Evolutionary conservation across 2,113 vertebrate genomes (phyloP), one percentile per base, ranked within the genome.

Genomic region (Lasiurus borealis): DNA sequence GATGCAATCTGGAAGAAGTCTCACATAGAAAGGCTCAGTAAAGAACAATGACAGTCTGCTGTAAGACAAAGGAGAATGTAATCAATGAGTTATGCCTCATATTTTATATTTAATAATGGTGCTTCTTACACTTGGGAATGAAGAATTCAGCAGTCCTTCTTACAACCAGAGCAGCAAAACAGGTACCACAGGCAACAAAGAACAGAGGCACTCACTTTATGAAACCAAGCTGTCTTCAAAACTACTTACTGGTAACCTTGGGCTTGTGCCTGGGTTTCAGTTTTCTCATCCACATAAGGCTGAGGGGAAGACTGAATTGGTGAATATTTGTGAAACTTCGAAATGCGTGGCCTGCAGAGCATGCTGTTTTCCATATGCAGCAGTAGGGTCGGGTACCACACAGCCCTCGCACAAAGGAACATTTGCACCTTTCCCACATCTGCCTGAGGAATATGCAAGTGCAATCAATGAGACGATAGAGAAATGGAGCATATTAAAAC

Each of bases 31-130:
- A 84, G 54, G 44, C 46, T 23, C 15, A 84, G 0, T 46, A 59
- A 93, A 59, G 68, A 69, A 64, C 94, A 94, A 71, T 76, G 90
- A 69, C 46, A 91, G 23, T 3, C 44, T 88, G 72, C 85, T 95
- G 94, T 87, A 75, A 88, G 69, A 83, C 19, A 87, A 62, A 31
- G n/a, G 10, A 90, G 40, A 93, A 83, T 73, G 52, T 72, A 90
- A 36, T 86, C 78, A 88, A 89, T 76, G 76, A 85, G 73, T 34
- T 78, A 88, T 85, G 72, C 7, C 21, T 91, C 34, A 6, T 75
- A n/a, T 75, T 93, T 93, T 68, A 27, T 48, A 50, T 5, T 52
- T 48, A 91, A 13, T 69, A 69, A 68, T 85, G 59, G 68, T 50
- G 16, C 36, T 91, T 75, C 76, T 77, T 54, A 64, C 0, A 57